Evolutionary conservation across 2,888 invertebrate species (phyloP).

Genomic region (Athalia cordata): DNA sequence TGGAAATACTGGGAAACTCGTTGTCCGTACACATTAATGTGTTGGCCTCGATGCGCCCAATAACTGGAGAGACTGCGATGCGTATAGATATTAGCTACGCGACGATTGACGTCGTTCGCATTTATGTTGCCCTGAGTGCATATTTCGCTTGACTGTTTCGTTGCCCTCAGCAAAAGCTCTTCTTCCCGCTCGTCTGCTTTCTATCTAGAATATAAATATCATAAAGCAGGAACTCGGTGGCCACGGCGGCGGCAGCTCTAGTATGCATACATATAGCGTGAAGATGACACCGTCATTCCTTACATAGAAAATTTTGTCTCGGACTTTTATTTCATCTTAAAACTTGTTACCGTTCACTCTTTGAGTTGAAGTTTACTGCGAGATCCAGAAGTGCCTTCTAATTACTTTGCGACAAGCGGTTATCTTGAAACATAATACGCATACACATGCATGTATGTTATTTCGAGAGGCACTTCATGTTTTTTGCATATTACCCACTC

Average conservation of each 20-base stretch:
- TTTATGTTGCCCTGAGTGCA: constrained; percentile 5
- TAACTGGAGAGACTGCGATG: neutral
- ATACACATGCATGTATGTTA: neutral
- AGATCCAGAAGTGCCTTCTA: neutral
- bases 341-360: constrained; percentile 3
- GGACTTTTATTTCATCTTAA: neutral
- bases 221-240: no score
- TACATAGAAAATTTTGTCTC: constrained; percentile 3
- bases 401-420: neutral
- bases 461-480: neutral
- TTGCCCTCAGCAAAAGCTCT: constrained; percentile 10
- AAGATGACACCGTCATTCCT: constrained; percentile 17
- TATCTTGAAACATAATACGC: constrained; percentile 1
- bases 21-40: neutral
- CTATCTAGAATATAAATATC: neutral
- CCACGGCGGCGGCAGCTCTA: neutral
- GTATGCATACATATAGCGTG: neutral
- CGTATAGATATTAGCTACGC: neutral
- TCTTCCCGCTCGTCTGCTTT: constrained; percentile 5
- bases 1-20: no score
- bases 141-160: constrained; percentile 9
- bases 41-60: neutral
- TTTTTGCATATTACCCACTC: neutral
- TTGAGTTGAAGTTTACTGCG: neutral
- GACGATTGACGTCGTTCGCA: neutral